phyloP scores from a whole-genome alignment of 2,888 invertebrate genomes.

The Drosophila anceps region DNA sequence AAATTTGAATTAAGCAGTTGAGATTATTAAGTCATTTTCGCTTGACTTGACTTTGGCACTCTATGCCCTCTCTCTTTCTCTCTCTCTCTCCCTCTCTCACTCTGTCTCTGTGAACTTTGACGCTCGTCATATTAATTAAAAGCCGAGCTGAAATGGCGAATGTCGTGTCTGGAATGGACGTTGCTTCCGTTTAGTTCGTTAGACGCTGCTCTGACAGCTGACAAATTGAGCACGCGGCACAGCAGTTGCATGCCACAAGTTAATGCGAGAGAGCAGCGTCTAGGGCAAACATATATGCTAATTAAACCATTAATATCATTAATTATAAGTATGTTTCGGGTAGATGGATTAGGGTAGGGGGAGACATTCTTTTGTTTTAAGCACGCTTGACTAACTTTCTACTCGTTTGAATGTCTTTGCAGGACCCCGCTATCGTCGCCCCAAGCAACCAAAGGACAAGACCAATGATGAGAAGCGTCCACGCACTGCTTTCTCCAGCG shows the following conservation, averaged over 20 bases:
- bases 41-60: conserved; percentile 9
- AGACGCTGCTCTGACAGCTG: conserved; percentile 75
- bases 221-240: conserved; percentile 71
- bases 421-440: conserved; percentile 85
- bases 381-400: conserved; percentile 30
- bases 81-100: neutral
- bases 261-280: neutral
- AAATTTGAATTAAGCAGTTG: conserved; percentile 13
- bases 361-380: neutral
- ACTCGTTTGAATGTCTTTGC: neutral
- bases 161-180: neutral
- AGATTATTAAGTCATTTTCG: conserved; percentile 47
- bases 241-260: conserved; percentile 47
- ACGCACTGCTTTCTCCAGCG: conserved; percentile 97
- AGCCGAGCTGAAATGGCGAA: conserved; percentile 22
- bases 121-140: conserved; percentile 43
- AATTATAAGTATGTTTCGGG: conserved; percentile 41
- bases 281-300: conserved; percentile 61
- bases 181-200: conserved; percentile 45
- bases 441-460: conserved; percentile 85
- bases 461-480: conserved; percentile 95
- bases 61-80: neutral
- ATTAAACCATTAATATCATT: conserved; percentile 78
- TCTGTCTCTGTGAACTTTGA: conserved; percentile 6
- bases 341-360: neutral